Conservation (phyloP, 2,113 vertebrate species). For the Sebastes fasciatus region DNA sequence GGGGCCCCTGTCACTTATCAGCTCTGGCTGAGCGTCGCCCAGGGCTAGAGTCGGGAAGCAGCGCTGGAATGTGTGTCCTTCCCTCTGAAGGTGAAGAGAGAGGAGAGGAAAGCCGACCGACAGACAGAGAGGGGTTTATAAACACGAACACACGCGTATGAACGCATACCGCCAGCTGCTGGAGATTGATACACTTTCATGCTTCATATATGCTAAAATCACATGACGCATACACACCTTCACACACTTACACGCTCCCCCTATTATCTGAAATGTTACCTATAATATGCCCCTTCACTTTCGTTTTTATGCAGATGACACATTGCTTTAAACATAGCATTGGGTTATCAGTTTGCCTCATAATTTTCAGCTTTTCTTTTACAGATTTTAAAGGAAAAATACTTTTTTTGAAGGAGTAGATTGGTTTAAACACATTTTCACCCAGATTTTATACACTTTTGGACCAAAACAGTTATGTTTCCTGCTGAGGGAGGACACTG, state of each 20-base stretch:
- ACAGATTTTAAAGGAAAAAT: neutral
- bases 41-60: constrained; percentile 85
- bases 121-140: constrained; percentile 49
- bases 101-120: constrained; percentile 65
- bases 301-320: constrained; percentile 14
- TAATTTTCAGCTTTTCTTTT: neutral
- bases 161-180: constrained; percentile 48
- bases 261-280: neutral
- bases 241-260: neutral
- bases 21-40: constrained; percentile 86
- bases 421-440: neutral
- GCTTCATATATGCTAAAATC: constrained; percentile 31
- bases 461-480: neutral
- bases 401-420: neutral
- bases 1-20: constrained; percentile 88
- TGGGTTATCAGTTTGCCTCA: too few relatives aligned
- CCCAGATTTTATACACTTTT: neutral
- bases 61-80: constrained; percentile 86
- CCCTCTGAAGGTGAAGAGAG: constrained; percentile 86
- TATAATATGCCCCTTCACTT: neutral
- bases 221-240: constrained; percentile 4
- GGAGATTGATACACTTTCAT: constrained; percentile 50
- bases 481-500: neutral
- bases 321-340: neutral
- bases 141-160: constrained; percentile 43